phyloP scores from a whole-genome alignment of 2,888 invertebrate species.

The Myopa tessellatipennis region DNA sequence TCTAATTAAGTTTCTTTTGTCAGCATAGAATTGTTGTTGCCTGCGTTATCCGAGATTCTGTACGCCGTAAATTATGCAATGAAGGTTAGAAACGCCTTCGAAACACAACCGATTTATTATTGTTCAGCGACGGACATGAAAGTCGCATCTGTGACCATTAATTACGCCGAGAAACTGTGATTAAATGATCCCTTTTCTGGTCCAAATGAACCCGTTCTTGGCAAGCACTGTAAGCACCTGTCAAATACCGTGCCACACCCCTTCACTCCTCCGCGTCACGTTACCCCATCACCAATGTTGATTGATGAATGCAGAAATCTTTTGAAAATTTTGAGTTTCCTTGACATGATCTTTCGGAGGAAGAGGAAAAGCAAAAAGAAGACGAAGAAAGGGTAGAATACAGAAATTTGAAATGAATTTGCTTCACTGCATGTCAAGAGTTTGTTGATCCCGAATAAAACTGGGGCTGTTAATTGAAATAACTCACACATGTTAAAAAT shows the following conservation, averaged over 20 bases:
- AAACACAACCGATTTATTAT: conserved; percentile 10
- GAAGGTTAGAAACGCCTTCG: conserved; percentile 6
- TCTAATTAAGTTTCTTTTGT: too few species aligned
- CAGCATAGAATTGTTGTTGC: neutral
- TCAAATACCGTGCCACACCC: too few species aligned
- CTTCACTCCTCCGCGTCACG: too few species aligned
- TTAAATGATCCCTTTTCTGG: neutral
- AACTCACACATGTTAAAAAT: neutral
- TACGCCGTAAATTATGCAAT: conserved; percentile 14
- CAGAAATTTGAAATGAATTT: too few species aligned
- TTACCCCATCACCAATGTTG: neutral
- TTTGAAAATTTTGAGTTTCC: neutral
- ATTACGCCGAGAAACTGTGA: conserved; percentile 26
- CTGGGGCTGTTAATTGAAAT: neutral
- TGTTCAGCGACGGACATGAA: neutral
- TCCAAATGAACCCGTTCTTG: neutral
- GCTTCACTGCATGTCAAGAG: neutral
- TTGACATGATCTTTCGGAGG: too few species aligned
- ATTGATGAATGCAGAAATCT: conserved; percentile 12
- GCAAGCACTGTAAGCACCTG: neutral
- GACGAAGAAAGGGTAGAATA: too few species aligned
- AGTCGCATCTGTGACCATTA: conserved; percentile 9
- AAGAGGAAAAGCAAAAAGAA: too few species aligned
- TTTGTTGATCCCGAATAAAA: neutral
- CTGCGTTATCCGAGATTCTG: neutral